Evolutionary conservation across 2,113 vertebrate genomes (phyloP).

Genomic region (Patagioenas fasciata): DNA sequence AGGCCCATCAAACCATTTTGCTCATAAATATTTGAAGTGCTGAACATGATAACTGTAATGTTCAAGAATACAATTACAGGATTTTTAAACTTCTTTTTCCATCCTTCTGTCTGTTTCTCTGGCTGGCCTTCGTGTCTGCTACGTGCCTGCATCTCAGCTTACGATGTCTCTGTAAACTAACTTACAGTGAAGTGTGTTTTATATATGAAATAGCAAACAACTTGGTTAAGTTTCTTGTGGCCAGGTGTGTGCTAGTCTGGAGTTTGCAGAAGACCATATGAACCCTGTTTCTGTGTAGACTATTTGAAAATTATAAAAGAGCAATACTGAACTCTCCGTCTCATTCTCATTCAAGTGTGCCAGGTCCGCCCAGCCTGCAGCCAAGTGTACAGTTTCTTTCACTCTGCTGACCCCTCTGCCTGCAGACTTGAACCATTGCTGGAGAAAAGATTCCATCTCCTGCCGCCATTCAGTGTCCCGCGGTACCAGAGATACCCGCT

Average conservation of each 20-base stretch:
- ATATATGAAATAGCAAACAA: background rate
- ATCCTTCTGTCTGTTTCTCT: background rate
- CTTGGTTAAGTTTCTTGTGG: background rate
- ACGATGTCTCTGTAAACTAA: background rate
- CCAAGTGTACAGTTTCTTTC: slow-evolving; percentile 84
- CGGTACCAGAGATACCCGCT: slow-evolving; percentile 82
- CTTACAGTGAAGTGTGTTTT: background rate
- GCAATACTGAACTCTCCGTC: background rate
- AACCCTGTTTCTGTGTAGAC: background rate
- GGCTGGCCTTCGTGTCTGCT: background rate
- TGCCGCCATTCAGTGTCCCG: slow-evolving; percentile 79
- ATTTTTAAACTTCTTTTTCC: background rate
- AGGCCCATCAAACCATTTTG: background rate
- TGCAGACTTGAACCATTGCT: slow-evolving; percentile 79
- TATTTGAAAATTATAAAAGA: background rate
- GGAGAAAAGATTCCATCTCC: slow-evolving; percentile 79
- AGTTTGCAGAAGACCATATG: background rate
- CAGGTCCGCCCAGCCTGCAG: slow-evolving; percentile 81
- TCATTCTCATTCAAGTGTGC: slow-evolving; percentile 58
- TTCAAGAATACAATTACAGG: background rate
- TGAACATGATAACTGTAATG: background rate
- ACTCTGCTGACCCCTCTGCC: slow-evolving; percentile 83
- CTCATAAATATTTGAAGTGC: background rate
- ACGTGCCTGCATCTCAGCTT: background rate
- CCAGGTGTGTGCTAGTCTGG: background rate